Base-by-base conservation (phyloP, 2,888 invertebrate genomes). In the Fragum sueziense region DNA sequence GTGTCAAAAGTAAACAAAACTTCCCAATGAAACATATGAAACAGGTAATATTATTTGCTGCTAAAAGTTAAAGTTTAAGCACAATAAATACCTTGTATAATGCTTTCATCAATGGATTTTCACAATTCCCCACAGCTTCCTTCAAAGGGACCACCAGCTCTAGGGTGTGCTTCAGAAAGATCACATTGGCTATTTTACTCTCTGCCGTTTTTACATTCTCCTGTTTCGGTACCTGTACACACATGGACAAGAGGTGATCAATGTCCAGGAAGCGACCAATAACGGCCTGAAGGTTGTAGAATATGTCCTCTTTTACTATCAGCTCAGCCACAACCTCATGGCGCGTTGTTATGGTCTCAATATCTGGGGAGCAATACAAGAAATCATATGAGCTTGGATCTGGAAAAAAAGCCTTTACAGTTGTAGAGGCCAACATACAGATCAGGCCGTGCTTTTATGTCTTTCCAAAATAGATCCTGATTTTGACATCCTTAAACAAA, bases 251-350 rank as follows among this genome's bases (percentile, higher is more conserved):
- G 25, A 97, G 94, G 89, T 96, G 96, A 88, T 98, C 97, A n/a
- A 97, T 95, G 84, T 97, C 97, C 1, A 95, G 93, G 77, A 97
- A 94, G 87, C 96, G 88, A 17, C 89, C 85, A 14, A 94, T 84
- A 9, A 92, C 88, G 52, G 90, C 80, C 94, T 96, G 95, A 52
- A 97, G 92, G 62, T 94, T 94, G 33, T 94, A 93, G 90, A 96
- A 95, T 20, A 96, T 93, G 20, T 95, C 94, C 70, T 95, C 95
- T 90, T 96, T 95, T 52, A 95, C 95, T 31, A 96, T 95, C 7
- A 98, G 93, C 92, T 97, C 97, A 75, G 96, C 94, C 0, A 98
- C 95, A 73, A 96, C 96, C 84, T 96, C 95, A 76, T 96, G 94
- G 62, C 97, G 94, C 25, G 94, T 94, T 85, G 95, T 94, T 79